phyloP scores from a whole-genome alignment of 1,140 invertebrate genomes.

The Harpegnathos saltator region DNA sequence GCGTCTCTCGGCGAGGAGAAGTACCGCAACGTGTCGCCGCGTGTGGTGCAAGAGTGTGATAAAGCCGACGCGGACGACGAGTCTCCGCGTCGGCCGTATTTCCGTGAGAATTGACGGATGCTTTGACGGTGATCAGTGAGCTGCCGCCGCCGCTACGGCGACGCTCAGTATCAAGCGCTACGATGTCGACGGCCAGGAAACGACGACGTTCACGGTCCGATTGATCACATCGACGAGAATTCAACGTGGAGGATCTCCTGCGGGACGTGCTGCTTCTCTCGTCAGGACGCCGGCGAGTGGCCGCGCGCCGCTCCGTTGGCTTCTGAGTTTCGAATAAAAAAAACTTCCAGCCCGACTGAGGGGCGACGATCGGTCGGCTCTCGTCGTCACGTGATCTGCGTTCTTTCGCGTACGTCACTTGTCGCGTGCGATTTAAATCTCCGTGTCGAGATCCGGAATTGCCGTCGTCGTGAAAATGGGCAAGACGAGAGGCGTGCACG shows the following conservation, averaged over 20 bases:
- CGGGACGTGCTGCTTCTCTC: not conserved
- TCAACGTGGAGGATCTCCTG: not conserved
- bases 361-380: constrained; percentile 14
- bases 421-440: constrained; percentile 74
- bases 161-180: not conserved
- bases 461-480: constrained; percentile 74
- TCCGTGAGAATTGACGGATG: not conserved
- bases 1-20: constrained; percentile 1
- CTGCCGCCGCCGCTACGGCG: not conserved
- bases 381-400: constrained; percentile 74
- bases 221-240: not conserved
- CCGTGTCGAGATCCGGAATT: not conserved
- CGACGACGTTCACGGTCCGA: not conserved
- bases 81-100: not conserved
- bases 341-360: constrained; percentile 14
- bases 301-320: too few relatives aligned
- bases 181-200: constrained; percentile 10
- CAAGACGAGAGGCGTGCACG: constrained; percentile 84
- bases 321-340: not conserved
- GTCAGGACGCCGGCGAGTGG: constrained; percentile 5
- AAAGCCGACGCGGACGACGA: not conserved
- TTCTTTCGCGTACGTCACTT: constrained; percentile 69
- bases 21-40: not conserved
- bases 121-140: not conserved
- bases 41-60: not conserved